These are phyloP conservation scores for Lepidocyrtinus sp. DNA, from an alignment of 2,888 invertebrate species.

Conservation along the genomic window DNA sequence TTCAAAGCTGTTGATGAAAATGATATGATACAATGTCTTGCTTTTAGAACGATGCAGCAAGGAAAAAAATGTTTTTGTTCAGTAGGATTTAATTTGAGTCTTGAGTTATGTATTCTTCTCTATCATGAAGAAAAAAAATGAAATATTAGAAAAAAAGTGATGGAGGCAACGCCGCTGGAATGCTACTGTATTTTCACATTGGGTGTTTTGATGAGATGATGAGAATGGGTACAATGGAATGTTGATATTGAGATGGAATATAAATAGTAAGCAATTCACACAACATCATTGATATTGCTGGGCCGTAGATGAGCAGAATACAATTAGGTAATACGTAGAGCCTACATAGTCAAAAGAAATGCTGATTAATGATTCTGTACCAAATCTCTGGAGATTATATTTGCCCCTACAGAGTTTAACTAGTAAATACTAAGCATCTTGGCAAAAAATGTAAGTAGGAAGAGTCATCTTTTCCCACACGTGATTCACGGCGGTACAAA, in stretches of 20 bases:
- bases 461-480: not conserved
- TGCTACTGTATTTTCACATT: slow-evolving; percentile 47
- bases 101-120: slow-evolving; percentile 32
- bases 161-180: slow-evolving; percentile 51
- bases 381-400: not conserved
- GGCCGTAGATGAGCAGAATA: too few species aligned
- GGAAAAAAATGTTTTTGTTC: not conserved
- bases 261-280: too few species aligned
- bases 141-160: slow-evolving; percentile 44
- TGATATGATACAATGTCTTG: not conserved
- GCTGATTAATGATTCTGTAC: not conserved
- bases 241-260: not conserved
- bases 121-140: slow-evolving; percentile 20
- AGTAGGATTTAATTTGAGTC: slow-evolving; percentile 48
- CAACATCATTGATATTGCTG: too few species aligned
- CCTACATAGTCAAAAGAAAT: too few species aligned
- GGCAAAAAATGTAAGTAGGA: too few species aligned
- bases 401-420: not conserved
- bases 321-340: too few species aligned
- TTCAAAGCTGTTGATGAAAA: slow-evolving; percentile 6
- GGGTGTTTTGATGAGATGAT: not conserved
- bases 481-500: too few species aligned
- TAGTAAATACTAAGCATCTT: too few species aligned
- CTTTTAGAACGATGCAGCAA: not conserved
- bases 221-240: not conserved